Evolutionary conservation across 2,113 vertebrate genomes (phyloP).

Genomic region (Chaetodon auriga): DNA sequence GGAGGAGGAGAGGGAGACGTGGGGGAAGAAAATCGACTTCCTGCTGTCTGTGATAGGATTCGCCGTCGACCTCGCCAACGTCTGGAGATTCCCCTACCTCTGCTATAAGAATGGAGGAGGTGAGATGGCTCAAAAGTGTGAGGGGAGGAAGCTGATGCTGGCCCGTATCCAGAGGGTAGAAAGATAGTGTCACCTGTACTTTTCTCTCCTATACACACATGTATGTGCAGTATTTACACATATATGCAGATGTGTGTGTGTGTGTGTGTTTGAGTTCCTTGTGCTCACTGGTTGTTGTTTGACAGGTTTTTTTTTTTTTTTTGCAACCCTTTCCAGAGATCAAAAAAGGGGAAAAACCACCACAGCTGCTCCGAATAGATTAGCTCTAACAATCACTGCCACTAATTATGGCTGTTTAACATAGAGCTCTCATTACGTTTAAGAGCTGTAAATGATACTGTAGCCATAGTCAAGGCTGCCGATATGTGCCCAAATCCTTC

Average conservation of each 20-base stretch:
- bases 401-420: slow-evolving; percentile 81
- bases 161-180: too few relatives aligned
- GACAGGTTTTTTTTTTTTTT: slow-evolving; percentile 4
- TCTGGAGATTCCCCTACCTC: slow-evolving; percentile 93
- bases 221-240: slow-evolving; percentile 2
- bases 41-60: slow-evolving; percentile 92
- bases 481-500: neutral
- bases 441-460: slow-evolving; percentile 72
- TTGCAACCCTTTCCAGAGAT: slow-evolving; percentile 65
- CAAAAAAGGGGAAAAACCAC: slow-evolving; percentile 76
- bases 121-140: slow-evolving; percentile 66
- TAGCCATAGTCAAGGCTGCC: slow-evolving; percentile 29
- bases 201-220: neutral
- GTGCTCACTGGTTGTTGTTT: slow-evolving; percentile 17
- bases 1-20: slow-evolving; percentile 89
- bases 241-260: slow-evolving; percentile 14
- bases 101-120: slow-evolving; percentile 95
- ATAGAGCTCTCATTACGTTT: slow-evolving; percentile 74
- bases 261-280: slow-evolving; percentile 26
- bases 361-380: slow-evolving; percentile 80
- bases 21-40: slow-evolving; percentile 93
- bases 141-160: neutral
- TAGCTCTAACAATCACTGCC: slow-evolving; percentile 75
- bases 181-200: neutral
- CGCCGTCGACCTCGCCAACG: slow-evolving; percentile 91